Evolutionary conservation across 2,888 invertebrate genomes (phyloP).

Genomic region (Ochropacha duplaris): DNA sequence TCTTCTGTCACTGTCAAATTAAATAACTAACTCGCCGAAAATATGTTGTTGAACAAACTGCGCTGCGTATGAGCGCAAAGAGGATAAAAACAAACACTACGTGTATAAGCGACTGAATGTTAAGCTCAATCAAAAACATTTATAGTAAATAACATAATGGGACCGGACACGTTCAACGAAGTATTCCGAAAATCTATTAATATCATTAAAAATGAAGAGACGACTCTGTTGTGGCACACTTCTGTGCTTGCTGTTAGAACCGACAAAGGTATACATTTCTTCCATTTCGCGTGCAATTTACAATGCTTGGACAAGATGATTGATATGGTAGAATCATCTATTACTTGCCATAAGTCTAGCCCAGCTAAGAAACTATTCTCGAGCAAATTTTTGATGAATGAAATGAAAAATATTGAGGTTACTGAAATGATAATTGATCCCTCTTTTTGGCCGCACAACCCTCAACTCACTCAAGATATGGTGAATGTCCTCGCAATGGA

Average conservation of each 20-base stretch:
- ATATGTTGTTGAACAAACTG: too few species aligned
- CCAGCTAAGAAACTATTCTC: conserved; percentile 51
- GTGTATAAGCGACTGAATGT: too few species aligned
- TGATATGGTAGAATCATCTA: conserved; percentile 46
- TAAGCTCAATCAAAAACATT: not conserved
- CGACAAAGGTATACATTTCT: conserved; percentile 55
- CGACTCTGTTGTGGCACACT: conserved; percentile 50
- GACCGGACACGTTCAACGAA: conserved; percentile 47
- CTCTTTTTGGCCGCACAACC: conserved; percentile 63
- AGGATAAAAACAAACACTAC: too few species aligned
- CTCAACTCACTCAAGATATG: conserved; percentile 52
- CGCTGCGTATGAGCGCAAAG: too few species aligned
- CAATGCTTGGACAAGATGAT: conserved; percentile 57
- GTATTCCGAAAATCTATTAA: conserved; percentile 46
- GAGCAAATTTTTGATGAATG: conserved; percentile 33
- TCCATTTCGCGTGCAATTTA: conserved; percentile 53
- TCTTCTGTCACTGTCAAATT: too few species aligned
- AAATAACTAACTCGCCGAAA: too few species aligned
- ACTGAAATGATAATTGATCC: conserved; percentile 62
- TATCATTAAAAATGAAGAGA: conserved; percentile 52
- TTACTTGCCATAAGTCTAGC: conserved; percentile 48
- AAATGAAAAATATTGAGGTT: conserved; percentile 53
- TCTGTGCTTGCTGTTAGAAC: conserved; percentile 48
- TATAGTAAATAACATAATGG: conserved; percentile 22
- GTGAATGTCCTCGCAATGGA: conserved; percentile 41